Evolutionary conservation across 2,888 invertebrate genomes (phyloP).

Genomic region (Drosophila pseudotakahashii): DNA sequence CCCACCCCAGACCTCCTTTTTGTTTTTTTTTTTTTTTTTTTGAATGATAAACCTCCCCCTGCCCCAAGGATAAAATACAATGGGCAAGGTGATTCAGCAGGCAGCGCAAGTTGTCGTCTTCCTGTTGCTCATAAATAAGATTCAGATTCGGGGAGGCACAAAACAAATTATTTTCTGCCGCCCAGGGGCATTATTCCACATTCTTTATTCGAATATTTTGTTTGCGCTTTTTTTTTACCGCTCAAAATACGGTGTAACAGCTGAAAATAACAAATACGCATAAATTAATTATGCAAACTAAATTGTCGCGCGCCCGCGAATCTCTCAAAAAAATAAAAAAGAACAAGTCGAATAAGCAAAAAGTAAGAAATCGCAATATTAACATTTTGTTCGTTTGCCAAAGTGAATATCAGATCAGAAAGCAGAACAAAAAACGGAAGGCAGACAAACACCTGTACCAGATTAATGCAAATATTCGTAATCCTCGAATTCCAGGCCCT

Average conservation of each 20-base stretch:
- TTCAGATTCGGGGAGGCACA: slow-evolving; percentile 5
- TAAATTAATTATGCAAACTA: slow-evolving; percentile 51
- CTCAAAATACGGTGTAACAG: slow-evolving; percentile 8
- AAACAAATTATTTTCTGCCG: slow-evolving; percentile 8
- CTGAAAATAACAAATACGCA: slow-evolving; percentile 32
- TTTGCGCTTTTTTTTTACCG: not conserved
- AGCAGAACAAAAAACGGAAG: slow-evolving; percentile 4
- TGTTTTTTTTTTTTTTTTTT: too few relatives aligned
- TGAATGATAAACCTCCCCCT: not conserved
- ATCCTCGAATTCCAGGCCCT: slow-evolving; percentile 3
- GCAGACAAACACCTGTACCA: slow-evolving; percentile 20
- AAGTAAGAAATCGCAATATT: slow-evolving; percentile 5
- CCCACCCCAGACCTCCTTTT: not conserved
- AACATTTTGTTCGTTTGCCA: slow-evolving; percentile 7
- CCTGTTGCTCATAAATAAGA: slow-evolving; percentile 39
- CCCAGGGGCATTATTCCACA: slow-evolving; percentile 40
- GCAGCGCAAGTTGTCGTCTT: slow-evolving; percentile 25
- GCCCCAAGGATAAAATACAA: slow-evolving; percentile 40
- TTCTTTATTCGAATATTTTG: slow-evolving; percentile 16
- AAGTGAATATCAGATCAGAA: slow-evolving; percentile 6
- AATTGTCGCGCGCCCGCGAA: slow-evolving; percentile 27
- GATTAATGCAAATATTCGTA: not conserved
- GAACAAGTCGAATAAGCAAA: not conserved
- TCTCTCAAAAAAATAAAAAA: not conserved
- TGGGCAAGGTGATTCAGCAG: slow-evolving; percentile 31